Evolutionary conservation across 2,888 invertebrate genomes (phyloP), one percentile per base, ranked within the genome.

Genomic region (Pristionchus arcanus): DNA sequence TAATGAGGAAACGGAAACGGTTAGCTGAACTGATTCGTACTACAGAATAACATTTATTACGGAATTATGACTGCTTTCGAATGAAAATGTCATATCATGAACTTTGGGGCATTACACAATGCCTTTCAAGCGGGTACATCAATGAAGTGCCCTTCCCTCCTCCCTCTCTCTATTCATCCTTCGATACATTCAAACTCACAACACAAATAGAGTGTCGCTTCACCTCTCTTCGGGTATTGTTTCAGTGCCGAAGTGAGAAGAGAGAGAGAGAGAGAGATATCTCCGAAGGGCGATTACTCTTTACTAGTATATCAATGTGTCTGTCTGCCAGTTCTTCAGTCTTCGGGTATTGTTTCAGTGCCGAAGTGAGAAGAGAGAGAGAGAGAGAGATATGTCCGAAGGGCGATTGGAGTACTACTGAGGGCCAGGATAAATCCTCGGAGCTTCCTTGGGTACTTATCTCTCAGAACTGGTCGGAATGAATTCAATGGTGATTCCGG

Each of bases 201-300:
- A 77, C 77, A 42, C 77, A 77, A 77, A 77, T n/a, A 77, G 21
- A 77, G 77, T 77, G 77, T 77, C 77, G 77, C 77, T 77, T 77
- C 37, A 34, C 77, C 15, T 19, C 77, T 15, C 77, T 31, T 77
- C 42, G 77, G 77, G 42, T 77, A 77, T 77, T 77, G 77, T 77
- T 77, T 77, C 77, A 77, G 42, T 42, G 71, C 71, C 71, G 34
- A 71, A 71, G 59, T 59, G 59, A 59, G 71, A 34, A 34, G 71
- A 28, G 15, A 28, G 71, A 71, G 31, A 71, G 34, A 21, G 42
- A 49, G 42, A 42, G 42, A 42, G 42, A n/a, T n/a, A n/a, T 68
- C 9, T 28, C 68, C 68, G 25, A 53, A 53, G 53, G 63, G 63
- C 63, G 16, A 21, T 63, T 68, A n/a, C n/a, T n/a, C n/a, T n/a